A percentile compares a stretch with the other conserved stretches of the same genome.
Evolutionary conservation across 2,113 vertebrate species (phyloP).

Genomic region (Propithecus coquereli): DNA sequence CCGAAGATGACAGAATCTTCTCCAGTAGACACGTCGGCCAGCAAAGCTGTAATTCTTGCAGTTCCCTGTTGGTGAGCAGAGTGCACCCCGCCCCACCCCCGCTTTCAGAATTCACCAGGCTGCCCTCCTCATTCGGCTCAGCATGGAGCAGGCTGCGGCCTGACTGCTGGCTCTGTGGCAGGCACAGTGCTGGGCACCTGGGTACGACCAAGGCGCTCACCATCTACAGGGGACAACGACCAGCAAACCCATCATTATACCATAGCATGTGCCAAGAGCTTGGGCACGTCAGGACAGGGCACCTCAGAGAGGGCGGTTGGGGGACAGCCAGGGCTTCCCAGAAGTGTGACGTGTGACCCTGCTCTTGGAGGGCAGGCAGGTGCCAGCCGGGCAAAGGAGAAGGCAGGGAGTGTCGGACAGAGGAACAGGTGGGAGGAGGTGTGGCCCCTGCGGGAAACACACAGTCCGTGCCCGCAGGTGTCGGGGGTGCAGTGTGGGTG

Average conservation of each 20-base stretch:
- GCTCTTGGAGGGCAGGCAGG: neutral
- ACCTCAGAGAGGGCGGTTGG: neutral
- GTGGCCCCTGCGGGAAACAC: accelerated
- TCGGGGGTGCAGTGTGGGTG: too few species aligned
- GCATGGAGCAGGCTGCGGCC: neutral
- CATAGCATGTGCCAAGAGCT: accelerated
- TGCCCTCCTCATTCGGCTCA: neutral
- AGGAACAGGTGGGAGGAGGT: neutral
- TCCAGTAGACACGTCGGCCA: neutral
- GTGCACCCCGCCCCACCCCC: accelerated
- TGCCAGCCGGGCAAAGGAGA: neutral
- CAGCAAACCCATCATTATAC: neutral
- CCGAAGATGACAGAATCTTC: too few species aligned
- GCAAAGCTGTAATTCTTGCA: neutral
- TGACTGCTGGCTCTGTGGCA: neutral
- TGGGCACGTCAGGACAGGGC: neutral
- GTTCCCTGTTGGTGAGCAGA: neutral
- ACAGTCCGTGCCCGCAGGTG: accelerated
- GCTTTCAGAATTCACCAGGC: neutral
- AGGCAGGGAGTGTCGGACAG: neutral
- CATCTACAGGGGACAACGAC: accelerated
- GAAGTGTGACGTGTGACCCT: neutral
- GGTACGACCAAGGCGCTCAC: accelerated
- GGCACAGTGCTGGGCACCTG: neutral
- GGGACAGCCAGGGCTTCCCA: neutral